phyloP scores from a whole-genome alignment of 2,797 vertebrate species.

The Argyrosomus regius region DNA sequence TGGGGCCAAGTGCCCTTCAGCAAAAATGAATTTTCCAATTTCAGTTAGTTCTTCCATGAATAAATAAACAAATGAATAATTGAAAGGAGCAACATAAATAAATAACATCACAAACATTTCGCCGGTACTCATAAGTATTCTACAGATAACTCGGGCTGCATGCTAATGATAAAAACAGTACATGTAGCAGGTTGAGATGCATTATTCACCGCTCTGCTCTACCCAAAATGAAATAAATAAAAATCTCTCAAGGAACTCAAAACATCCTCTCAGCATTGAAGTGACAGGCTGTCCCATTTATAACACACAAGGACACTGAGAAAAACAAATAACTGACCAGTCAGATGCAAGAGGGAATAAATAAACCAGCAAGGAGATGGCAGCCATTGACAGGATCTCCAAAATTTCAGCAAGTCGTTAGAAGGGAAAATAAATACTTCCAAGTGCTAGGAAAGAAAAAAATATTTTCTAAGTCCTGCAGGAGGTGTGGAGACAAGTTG shows the following conservation, averaged over 20 bases:
- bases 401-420: conserved; percentile 58
- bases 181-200: conserved; percentile 82
- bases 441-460: conserved; percentile 18
- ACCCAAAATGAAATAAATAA: conserved; percentile 81
- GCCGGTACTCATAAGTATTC: conserved; percentile 87
- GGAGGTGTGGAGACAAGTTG: conserved; percentile 23
- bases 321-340: conserved; percentile 83
- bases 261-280: conserved; percentile 80
- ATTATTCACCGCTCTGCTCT: conserved; percentile 83
- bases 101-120: conserved; percentile 92
- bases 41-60: conserved; percentile 90
- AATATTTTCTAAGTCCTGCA: conserved; percentile 23
- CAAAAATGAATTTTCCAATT: conserved; percentile 91
- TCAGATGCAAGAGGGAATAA: conserved; percentile 69
- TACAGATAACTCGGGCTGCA: conserved; percentile 85
- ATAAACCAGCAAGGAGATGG: conserved; percentile 61
- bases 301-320: conserved; percentile 78
- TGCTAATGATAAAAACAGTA: conserved; percentile 89
- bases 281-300: conserved; percentile 84
- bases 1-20: conserved; percentile 87
- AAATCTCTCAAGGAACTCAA: conserved; percentile 80
- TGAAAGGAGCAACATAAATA: conserved; percentile 91
- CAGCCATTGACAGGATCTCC: conserved; percentile 66
- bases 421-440: conserved; percentile 32
- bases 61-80: conserved; percentile 94